Conservation (phyloP, 1,140 invertebrate genomes). For the Drosophila nikananu region DNA sequence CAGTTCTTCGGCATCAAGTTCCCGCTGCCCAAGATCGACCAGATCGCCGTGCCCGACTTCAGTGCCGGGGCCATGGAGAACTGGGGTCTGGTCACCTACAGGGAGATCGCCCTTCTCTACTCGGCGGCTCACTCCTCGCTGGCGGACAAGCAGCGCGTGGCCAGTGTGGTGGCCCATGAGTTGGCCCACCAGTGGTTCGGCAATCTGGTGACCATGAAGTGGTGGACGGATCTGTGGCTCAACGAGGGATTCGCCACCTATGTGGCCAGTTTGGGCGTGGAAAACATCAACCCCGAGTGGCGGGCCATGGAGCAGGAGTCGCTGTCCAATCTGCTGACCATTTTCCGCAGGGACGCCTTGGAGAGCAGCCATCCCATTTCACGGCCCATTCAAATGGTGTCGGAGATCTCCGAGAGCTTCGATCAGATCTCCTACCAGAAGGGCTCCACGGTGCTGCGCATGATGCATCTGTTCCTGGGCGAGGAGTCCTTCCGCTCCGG, state of each 20-base stretch:
- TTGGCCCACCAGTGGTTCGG: slow-evolving; percentile 93
- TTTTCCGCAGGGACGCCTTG: slow-evolving; percentile 87
- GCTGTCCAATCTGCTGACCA: slow-evolving; percentile 86
- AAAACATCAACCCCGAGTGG: slow-evolving; percentile 88
- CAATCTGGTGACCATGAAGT: slow-evolving; percentile 92
- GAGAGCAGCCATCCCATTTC: slow-evolving; percentile 89
- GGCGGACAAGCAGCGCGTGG: slow-evolving; percentile 88
- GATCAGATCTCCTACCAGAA: slow-evolving; percentile 96
- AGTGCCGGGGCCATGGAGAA: slow-evolving; percentile 91
- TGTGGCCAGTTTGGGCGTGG: slow-evolving; percentile 88
- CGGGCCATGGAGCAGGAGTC: slow-evolving; percentile 89
- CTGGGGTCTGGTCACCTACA: slow-evolving; percentile 88
- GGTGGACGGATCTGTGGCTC: slow-evolving; percentile 95
- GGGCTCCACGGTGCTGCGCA: slow-evolving; percentile 92
- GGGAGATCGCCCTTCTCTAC: slow-evolving; percentile 81
- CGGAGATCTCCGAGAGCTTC: slow-evolving; percentile 95
- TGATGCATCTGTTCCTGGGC: slow-evolving; percentile 95
- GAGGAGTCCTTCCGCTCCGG: slow-evolving; percentile 90
- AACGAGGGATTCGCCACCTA: slow-evolving; percentile 95
- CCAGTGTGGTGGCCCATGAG: slow-evolving; percentile 91
- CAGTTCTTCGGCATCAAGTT: slow-evolving; percentile 90
- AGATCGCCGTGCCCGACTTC: slow-evolving; percentile 93
- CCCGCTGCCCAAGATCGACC: slow-evolving; percentile 89
- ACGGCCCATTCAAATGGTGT: slow-evolving; percentile 88
- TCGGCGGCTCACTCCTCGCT: slow-evolving; percentile 87